Base-by-base conservation (phyloP, 1,140 invertebrate species). In the Potamilus streckersoni region DNA sequence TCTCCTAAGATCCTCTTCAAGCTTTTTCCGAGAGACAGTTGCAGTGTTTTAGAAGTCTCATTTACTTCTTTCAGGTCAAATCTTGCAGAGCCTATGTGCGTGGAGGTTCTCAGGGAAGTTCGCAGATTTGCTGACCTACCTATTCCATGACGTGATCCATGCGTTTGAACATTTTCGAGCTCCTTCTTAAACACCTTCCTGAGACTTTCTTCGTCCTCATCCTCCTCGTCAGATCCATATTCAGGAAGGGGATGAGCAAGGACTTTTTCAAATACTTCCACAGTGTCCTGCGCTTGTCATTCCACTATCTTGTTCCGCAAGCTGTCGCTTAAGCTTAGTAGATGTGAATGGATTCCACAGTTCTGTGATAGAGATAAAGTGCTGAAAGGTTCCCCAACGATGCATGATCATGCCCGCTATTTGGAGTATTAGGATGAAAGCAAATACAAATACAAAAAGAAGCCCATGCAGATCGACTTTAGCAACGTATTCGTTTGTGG, bases 361-460 rank as follows among this genome's bases (percentile, higher is more conserved):
- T 67, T 98, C 96, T 14, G 97, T 99, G 2, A 97, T 97, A 15
- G 98, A 96, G 83, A 99, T 92, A 82, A 99, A 98, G 89, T 99
- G 98, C 1, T 97, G 96, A 58, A 99, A 91, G 6, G 98, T 99
- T 85, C 97, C 97, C 89, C 99, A 99, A 27, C 91, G 76, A 78
- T 92, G 91, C 15, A 90, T 82, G 19, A 91, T 72, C 91, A 92
- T 92, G 8, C 89, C 90, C 23, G 90, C 64, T 75, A 91, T 87
- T 74, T 91, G 91, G 19, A 91, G 82, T 15, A 90, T 60, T 16
- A 91, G 78, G 64, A 91, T 88, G 2, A 87, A 23, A 57, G 85
- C 83, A 78, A 90, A 91, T 66, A 91, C 89, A 69, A 91, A 89
- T 3, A 90, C 82, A 61, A 91, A 84, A 69, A 82, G 19, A 63